Conservation (phyloP, 1,140 invertebrate genomes). For the Conus ventricosus region DNA sequence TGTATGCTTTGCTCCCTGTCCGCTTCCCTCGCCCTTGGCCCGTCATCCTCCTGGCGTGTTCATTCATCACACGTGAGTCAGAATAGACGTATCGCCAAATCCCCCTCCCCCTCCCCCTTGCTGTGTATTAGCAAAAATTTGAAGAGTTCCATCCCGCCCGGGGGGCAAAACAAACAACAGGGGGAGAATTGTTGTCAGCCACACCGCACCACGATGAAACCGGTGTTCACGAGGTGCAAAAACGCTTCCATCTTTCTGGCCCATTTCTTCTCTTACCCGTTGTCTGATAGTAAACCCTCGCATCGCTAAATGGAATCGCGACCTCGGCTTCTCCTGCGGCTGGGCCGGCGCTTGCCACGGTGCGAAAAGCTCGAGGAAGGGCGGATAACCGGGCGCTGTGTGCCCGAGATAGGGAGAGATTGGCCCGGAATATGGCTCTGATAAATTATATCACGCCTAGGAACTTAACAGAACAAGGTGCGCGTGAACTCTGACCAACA, state of each 20-base stretch:
- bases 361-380: background rate
- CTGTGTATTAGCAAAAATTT: no score
- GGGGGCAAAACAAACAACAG: background rate
- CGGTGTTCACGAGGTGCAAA: slow-evolving; percentile 21
- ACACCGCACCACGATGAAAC: background rate
- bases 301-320: slow-evolving; percentile 12
- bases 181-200: background rate
- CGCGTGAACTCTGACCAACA: background rate
- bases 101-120: no score
- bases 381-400: background rate
- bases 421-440: slow-evolving; percentile 15
- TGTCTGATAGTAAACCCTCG: slow-evolving; percentile 1
- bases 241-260: background rate
- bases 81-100: no score
- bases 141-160: background rate
- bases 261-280: slow-evolving; percentile 21
- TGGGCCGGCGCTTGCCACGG: background rate
- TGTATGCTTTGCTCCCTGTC: no score
- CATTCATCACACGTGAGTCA: no score
- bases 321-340: background rate
- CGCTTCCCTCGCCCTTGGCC: no score
- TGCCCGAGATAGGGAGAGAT: background rate
- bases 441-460: background rate
- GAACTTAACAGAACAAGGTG: background rate
- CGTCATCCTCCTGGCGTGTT: no score